Base-by-base conservation (phyloP, 2,113 vertebrate species). In the Silurus meridionalis region DNA sequence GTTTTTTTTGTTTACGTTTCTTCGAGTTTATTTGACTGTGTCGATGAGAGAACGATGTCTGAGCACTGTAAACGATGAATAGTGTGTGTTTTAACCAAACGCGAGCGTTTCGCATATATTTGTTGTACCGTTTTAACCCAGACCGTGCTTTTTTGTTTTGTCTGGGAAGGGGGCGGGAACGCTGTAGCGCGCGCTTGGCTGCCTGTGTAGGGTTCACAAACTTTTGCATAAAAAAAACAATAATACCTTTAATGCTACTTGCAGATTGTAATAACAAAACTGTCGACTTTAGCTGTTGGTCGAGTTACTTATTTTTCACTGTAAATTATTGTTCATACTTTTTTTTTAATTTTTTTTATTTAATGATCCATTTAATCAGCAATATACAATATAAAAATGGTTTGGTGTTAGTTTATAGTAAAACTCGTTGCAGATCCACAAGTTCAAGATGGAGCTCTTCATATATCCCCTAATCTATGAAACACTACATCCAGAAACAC, bases 81-180 rank as follows among this genome's bases (percentile, higher is more conserved):
- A 19, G 61, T 63, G 63, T n/a, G 0, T 64, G 23, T n/a, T 64
- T n/a, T 37, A 37, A 3, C 2, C 37, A 37, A 37, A 37, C 1
- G 37, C 37, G 1, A 37, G 37, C 37, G 37, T 37, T 37, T 37
- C 28, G 28, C 28, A 37, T 37, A 37, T 37, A 37, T 37, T 37
- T 37, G 37, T 37, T 37, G 37, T 37, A 37, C 1, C 37, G 1
- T 37, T 37, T 57, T 57, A 57, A 61, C 60, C 13, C 15, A 66
- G 8, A 66, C 9, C 63, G 63, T 37, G 37, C 37, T 37, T 37
- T 37, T 37, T 37, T 67, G 61, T 66, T 25, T 50, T 63, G 58
- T 84, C 14, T 77, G 80, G 17, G 6, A 79, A 79, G 61, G 80
- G 80, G 80, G 80, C 80, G 80, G 80, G 80, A 52, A 66, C 80